phyloP scores from a whole-genome alignment of 2,113 vertebrate genomes.

The Pteropus alecto region DNA sequence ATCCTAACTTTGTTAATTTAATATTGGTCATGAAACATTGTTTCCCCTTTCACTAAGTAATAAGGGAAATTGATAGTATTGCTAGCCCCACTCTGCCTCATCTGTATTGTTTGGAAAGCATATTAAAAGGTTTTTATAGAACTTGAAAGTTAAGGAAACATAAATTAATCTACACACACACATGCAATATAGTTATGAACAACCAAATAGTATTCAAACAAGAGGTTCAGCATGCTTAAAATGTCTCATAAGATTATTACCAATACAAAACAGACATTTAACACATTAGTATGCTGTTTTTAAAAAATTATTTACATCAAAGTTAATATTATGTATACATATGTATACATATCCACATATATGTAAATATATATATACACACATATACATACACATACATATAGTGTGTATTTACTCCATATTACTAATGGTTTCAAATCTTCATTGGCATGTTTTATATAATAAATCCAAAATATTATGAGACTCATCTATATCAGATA shows the following conservation, averaged over 20 bases:
- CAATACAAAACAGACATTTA: neutral
- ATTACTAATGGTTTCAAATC: neutral
- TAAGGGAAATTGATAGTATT: neutral
- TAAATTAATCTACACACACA: neutral
- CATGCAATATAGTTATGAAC: neutral
- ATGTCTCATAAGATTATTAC: neutral
- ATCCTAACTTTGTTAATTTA: constrained; percentile 31
- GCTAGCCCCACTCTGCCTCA: neutral
- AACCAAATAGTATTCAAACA: neutral
- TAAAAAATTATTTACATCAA: neutral
- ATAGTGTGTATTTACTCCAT: neutral
- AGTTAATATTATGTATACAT: neutral
- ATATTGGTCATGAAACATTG: neutral
- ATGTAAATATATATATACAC: too few species aligned
- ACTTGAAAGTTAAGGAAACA: neutral
- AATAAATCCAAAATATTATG: neutral
- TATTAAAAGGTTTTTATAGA: neutral
- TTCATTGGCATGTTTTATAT: neutral
- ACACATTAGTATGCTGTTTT: neutral
- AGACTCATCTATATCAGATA: neutral
- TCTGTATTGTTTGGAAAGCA: neutral
- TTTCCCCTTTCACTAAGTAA: constrained; percentile 7
- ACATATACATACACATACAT: neutral
- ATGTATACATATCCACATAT: neutral
- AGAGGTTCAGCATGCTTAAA: neutral